These are phyloP conservation scores for Myathropa florea DNA, from an alignment of 2,888 invertebrate species.

Conservation along the genomic window DNA sequence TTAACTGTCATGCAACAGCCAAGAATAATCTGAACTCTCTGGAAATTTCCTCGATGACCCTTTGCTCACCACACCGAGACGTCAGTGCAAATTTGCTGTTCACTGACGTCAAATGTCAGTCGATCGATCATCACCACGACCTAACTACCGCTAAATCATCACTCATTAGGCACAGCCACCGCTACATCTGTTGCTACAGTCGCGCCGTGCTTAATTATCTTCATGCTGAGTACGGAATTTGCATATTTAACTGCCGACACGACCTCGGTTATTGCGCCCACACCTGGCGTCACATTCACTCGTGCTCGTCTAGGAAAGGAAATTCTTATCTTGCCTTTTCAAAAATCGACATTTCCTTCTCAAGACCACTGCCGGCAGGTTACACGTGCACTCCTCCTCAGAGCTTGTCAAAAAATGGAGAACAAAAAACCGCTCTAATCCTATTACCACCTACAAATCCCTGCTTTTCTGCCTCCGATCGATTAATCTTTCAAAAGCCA, in stretches of 20 bases:
- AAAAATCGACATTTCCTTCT: conserved; percentile 52
- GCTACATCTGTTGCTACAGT: background rate
- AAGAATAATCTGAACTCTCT: background rate
- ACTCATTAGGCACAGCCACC: background rate
- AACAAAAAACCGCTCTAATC: no score
- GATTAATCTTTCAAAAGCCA: conserved; percentile 58
- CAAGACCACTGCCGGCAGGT: no score
- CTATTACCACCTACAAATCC: conserved; percentile 63
- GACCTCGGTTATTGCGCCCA: conserved; percentile 16
- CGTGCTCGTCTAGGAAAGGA: conserved; percentile 6
- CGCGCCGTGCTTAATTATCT: background rate
- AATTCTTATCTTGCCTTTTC: conserved; percentile 24
- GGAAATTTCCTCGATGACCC: background rate
- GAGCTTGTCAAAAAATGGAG: background rate
- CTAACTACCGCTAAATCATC: background rate
- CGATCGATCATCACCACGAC: background rate
- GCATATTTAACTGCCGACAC: conserved; percentile 5
- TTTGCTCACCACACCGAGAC: background rate
- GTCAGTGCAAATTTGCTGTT: background rate
- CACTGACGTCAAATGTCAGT: background rate
- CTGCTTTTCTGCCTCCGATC: conserved; percentile 28
- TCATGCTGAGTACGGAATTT: background rate
- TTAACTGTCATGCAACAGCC: background rate
- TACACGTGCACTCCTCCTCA: background rate
- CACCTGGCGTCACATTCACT: conserved; percentile 15